These are phyloP conservation scores for Manacus vitellinus DNA, from an alignment of 2,113 vertebrate species.

Conservation along the genomic window DNA sequence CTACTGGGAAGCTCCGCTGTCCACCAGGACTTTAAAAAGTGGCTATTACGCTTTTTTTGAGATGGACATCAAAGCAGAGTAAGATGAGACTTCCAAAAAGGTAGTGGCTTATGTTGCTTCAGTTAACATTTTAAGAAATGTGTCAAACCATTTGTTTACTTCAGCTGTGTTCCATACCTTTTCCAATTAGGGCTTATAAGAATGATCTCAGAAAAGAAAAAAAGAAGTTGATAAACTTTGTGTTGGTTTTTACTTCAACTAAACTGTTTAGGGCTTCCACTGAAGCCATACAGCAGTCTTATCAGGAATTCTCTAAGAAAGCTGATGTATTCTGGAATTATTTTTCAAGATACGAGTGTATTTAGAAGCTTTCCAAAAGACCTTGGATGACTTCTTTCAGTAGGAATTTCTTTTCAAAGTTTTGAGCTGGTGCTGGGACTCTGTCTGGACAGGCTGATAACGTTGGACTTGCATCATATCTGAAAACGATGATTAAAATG, in stretches of 20 bases:
- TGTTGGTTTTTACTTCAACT: neutral
- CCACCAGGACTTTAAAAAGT: neutral
- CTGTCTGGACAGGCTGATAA: neutral
- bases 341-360: neutral
- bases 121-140: neutral
- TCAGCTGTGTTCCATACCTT: neutral
- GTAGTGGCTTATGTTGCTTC: neutral
- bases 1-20: neutral
- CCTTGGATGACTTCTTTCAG: neutral
- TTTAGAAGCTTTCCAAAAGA: neutral
- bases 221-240: neutral
- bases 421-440: neutral
- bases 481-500: neutral
- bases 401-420: neutral
- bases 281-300: neutral
- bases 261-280: neutral
- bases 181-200: neutral
- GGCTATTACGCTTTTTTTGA: fast-evolving
- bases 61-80: neutral
- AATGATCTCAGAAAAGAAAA: neutral
- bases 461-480: neutral
- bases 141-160: neutral
- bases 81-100: neutral
- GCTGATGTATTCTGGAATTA: neutral
- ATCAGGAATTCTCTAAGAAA: neutral